Base-by-base conservation (phyloP, 2,888 invertebrate genomes). In the Carcina quercana region DNA sequence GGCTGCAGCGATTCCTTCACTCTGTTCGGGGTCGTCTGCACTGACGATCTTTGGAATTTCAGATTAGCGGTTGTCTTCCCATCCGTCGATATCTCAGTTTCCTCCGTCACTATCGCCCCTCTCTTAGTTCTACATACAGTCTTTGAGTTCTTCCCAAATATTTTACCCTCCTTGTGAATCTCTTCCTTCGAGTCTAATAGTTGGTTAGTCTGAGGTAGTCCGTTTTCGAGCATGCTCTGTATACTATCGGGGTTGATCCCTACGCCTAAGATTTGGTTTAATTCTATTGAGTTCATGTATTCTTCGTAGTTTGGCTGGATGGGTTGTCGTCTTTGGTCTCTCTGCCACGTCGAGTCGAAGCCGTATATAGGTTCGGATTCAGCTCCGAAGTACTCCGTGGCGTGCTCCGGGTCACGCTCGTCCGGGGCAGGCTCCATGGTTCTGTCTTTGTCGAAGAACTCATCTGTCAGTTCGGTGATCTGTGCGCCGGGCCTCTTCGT, bases 241-340 rank as follows among this genome's bases (percentile, higher is more conserved):
- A 79, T 71, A 46, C 67, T 76, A 53, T 74, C 70, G 43, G 68
- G 62, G 42, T 61, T 75, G 30, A 79, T 47, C 40, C 47, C 57
- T 11, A 56, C 60, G 42, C 68, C 52, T 40, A 65, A 59, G 37
- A 80, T 72, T 53, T 73, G 70, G 52, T 80, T 80, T 57, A 82
- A 48, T 46, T 79, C 74, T 43, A 68, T 54, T 29, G 68, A 59
- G 50, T 63, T 68, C 47, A 71, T 64, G 42, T 70, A 72, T 40
- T 69, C 68, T 28, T 79, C 79, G 43, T 75, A 82, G 42, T 66
- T 70, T 32, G 73, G 72, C 38, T 69, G 66, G 45, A 83, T 73
- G 30, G 83, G 83, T 62, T 79, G 79, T 64, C 83, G 52, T 80
- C 83, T 82, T 78, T 82, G 82, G 78, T 83, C 83, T 68, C 58